These are phyloP conservation scores for Odiellus spinosus DNA, from an alignment of 2,888 invertebrate species.

Conservation along the genomic window DNA sequence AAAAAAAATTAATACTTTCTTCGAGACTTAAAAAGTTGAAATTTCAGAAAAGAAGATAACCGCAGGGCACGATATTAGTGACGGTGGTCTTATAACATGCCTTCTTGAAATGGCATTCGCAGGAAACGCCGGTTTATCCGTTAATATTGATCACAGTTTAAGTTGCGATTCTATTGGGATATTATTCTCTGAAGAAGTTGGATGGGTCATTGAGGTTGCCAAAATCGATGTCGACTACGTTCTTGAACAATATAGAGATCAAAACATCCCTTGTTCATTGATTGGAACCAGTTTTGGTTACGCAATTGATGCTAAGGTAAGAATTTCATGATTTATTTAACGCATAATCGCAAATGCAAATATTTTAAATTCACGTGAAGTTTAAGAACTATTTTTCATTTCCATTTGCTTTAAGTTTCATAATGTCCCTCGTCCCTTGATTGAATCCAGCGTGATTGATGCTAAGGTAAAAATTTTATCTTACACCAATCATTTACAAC, in stretches of 20 bases:
- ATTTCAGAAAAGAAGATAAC: slow-evolving; percentile 46
- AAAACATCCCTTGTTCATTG: slow-evolving; percentile 44
- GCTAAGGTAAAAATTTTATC: no score
- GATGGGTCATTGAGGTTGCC: slow-evolving; percentile 62
- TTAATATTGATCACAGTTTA: slow-evolving; percentile 10
- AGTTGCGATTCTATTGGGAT: slow-evolving; percentile 39
- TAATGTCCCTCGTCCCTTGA: no score
- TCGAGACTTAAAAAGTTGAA: slow-evolving; percentile 2
- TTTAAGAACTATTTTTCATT: no score
- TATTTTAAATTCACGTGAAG: no score
- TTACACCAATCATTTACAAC: no score
- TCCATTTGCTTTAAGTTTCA: no score
- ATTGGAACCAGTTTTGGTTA: slow-evolving; percentile 30
- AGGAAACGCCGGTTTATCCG: slow-evolving; percentile 60
- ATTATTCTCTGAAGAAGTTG: slow-evolving; percentile 70
- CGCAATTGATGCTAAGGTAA: slow-evolving; percentile 4
- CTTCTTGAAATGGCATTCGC: slow-evolving; percentile 92
- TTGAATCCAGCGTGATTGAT: no score
- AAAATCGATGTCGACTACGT: slow-evolving; percentile 41
- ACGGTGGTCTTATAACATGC: slow-evolving; percentile 82
- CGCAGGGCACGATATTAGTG: slow-evolving; percentile 89
- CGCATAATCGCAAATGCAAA: no score
- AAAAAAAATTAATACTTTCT: background rate
- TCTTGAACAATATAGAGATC: slow-evolving; percentile 42
- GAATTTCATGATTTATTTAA: no score